Conservation (phyloP, 1,140 invertebrate species). For the Lanistes nyassanus region DNA sequence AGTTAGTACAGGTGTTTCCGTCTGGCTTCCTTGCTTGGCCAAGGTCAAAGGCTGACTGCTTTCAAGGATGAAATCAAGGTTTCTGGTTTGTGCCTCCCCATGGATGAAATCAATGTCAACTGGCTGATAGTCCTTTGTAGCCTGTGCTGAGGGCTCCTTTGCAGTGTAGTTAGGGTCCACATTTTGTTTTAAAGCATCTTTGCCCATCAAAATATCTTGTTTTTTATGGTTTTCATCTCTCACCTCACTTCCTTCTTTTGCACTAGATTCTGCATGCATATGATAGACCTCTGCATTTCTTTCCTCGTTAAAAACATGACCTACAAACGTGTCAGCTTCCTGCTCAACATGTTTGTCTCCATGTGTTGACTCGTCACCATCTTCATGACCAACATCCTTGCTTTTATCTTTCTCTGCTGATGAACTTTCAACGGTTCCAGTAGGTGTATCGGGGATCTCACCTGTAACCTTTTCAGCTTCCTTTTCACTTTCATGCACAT, state of each 20-base stretch:
- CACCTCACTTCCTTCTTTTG: neutral
- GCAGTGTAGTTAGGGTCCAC: slow-evolving; percentile 14
- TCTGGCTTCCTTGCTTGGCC: neutral
- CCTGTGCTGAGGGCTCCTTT: neutral
- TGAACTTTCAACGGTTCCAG: neutral
- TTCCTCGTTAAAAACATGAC: neutral
- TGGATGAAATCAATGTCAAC: slow-evolving; percentile 8
- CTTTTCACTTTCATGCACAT: neutral
- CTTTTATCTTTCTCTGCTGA: neutral
- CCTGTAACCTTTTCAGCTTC: neutral
- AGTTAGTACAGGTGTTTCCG: neutral
- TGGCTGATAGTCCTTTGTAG: slow-evolving; percentile 3
- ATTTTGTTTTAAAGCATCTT: slow-evolving; percentile 5
- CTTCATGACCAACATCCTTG: neutral
- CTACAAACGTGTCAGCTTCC: neutral
- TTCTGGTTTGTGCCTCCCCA: neutral
- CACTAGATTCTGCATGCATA: neutral
- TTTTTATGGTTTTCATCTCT: slow-evolving; percentile 1
- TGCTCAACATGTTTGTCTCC: neutral
- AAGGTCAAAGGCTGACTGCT: neutral
- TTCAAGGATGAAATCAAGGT: neutral
- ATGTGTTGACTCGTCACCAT: neutral
- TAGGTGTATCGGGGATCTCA: neutral
- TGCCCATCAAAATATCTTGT: neutral
- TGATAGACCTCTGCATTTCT: neutral